These are phyloP conservation scores for Philantomba maxwellii DNA, from an alignment of 2,113 vertebrate genomes.

Conservation along the genomic window DNA sequence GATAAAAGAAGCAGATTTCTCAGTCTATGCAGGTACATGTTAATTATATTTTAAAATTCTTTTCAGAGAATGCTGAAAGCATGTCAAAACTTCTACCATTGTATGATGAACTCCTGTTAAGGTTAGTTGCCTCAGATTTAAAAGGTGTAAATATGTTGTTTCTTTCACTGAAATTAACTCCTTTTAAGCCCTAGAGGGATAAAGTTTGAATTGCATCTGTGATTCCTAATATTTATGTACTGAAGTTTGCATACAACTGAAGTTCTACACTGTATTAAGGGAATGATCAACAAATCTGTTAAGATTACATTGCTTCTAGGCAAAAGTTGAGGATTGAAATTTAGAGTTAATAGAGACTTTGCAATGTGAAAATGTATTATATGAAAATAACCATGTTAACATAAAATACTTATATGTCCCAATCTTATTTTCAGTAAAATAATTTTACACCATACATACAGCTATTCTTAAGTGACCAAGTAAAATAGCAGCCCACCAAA, in stretches of 20 bases:
- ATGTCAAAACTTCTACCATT: not conserved
- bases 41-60: not conserved
- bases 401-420: not conserved
- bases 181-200: not conserved
- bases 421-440: constrained; percentile 33
- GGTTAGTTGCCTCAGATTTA: not conserved
- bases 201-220: constrained; percentile 6
- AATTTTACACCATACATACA: not conserved
- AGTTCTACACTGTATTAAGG: constrained; percentile 1
- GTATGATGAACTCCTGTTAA: not conserved
- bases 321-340: constrained; percentile 18
- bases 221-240: not conserved
- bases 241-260: constrained; percentile 23
- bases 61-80: not conserved
- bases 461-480: not conserved
- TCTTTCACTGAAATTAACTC: not conserved
- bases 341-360: not conserved
- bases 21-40: not conserved
- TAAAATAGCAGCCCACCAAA: not conserved
- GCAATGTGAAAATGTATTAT: not conserved
- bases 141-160: not conserved
- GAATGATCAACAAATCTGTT: constrained; percentile 19
- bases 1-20: not conserved
- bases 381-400: not conserved
- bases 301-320: constrained; percentile 5